Percentiles rank a stretch among this genome's conserved stretches.
Conservation (phyloP, 2,888 invertebrate genomes). For the Meganola albula region DNA sequence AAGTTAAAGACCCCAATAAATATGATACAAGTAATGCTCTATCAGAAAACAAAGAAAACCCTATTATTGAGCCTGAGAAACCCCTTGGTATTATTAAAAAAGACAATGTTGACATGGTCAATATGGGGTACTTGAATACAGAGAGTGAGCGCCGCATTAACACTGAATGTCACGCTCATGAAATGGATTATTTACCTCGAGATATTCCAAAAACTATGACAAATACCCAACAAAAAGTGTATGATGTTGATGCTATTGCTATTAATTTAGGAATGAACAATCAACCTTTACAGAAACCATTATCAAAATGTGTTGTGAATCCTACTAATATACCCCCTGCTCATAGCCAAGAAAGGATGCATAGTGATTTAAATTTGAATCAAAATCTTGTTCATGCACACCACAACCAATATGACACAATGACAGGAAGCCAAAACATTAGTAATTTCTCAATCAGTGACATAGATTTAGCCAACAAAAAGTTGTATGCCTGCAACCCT, state of each 20-base stretch:
- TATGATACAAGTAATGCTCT: conserved; percentile 35
- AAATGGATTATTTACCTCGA: conserved; percentile 35
- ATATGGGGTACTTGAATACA: conserved; percentile 68
- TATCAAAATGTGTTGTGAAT: conserved; percentile 38
- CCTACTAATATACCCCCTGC: conserved; percentile 50
- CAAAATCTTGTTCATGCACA: conserved; percentile 58
- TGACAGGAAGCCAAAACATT: conserved; percentile 44
- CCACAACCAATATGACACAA: conserved; percentile 56
- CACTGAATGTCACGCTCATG: conserved; percentile 40
- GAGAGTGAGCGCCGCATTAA: conserved; percentile 50
- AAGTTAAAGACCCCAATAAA: conserved; percentile 37
- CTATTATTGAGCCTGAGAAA: conserved; percentile 37
- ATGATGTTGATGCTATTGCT: conserved; percentile 62
- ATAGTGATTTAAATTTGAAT: conserved; percentile 42
- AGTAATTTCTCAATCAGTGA: conserved; percentile 63
- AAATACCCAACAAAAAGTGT: conserved; percentile 50
- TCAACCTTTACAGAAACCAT: conserved; percentile 48
- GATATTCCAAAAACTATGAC: conserved; percentile 41
- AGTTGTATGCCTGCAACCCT: conserved; percentile 52
- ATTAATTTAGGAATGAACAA: conserved; percentile 63
- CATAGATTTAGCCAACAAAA: conserved; percentile 66
- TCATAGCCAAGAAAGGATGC: conserved; percentile 49
- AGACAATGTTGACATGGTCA: conserved; percentile 68
- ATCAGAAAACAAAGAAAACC: conserved; percentile 41
- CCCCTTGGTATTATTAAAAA: conserved; percentile 44